Percentiles rank a stretch among this genome's conserved stretches.
Evolutionary conservation across 2,888 invertebrate species (phyloP).

Genomic region (Zonitis immaculata): DNA sequence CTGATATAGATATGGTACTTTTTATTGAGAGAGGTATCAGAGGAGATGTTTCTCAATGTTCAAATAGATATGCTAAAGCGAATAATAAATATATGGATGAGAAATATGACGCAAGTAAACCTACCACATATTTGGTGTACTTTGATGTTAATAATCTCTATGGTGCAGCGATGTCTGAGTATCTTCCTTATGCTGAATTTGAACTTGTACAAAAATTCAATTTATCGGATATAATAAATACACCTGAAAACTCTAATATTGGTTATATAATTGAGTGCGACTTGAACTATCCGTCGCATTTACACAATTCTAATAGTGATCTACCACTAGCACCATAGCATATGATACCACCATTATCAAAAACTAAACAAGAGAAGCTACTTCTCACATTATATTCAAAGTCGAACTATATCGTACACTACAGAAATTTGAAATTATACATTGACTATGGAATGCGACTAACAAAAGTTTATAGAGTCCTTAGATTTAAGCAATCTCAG

Average conservation of each 20-base stretch:
- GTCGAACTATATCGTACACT: no score
- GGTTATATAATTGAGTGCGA: slow-evolving; percentile 32
- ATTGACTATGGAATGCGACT: slow-evolving; percentile 20
- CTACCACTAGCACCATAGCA: slow-evolving; percentile 1
- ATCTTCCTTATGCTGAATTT: slow-evolving; percentile 32
- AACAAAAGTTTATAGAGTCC: slow-evolving; percentile 15
- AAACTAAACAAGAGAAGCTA: no score
- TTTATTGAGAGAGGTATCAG: slow-evolving; percentile 31
- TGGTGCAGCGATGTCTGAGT: slow-evolving; percentile 27
- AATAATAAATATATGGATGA: slow-evolving; percentile 34
- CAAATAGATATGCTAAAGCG: slow-evolving; percentile 27
- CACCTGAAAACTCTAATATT: neutral
- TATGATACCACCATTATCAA: slow-evolving; percentile 3
- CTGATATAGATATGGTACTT: slow-evolving; percentile 30
- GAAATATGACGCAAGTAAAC: slow-evolving; percentile 23
- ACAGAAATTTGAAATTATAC: no score
- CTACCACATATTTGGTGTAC: slow-evolving; percentile 30
- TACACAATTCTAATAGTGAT: slow-evolving; percentile 32
- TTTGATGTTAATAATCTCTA: slow-evolving; percentile 36
- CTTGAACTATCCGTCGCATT: slow-evolving; percentile 33
- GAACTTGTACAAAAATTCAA: slow-evolving; percentile 16
- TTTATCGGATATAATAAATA: neutral
- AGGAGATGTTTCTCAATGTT: slow-evolving; percentile 34
- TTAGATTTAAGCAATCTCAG: slow-evolving; percentile 22
- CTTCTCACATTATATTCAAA: no score